phyloP scores from a whole-genome alignment of 2,797 vertebrate species.

The Crocodylus rhombifer region DNA sequence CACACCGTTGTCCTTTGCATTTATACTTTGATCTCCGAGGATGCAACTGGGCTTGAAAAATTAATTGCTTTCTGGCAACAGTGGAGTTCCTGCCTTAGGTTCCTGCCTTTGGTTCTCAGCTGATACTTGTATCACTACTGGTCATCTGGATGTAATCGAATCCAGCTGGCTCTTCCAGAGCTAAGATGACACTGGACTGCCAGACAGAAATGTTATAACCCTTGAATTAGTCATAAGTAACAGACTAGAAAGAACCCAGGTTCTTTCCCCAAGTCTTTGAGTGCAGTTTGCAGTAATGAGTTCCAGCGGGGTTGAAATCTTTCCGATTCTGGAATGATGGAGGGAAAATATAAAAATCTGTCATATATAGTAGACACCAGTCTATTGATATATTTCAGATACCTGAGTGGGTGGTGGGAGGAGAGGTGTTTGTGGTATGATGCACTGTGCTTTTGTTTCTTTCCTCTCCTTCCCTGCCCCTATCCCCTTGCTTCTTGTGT shows the following conservation, averaged over 20 bases:
- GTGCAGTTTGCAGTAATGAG: not conserved
- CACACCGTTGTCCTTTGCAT: not conserved
- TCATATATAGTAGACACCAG: not conserved
- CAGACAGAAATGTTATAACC: not conserved
- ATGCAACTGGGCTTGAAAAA: conserved; percentile 42
- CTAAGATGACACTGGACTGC: not conserved
- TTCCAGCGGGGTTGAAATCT: not conserved
- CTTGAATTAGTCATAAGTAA: not conserved
- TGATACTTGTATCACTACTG: not conserved
- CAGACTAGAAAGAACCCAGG: not conserved
- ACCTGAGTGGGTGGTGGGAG: not conserved
- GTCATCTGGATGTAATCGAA: not conserved
- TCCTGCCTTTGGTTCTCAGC: not conserved
- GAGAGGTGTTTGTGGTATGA: no score
- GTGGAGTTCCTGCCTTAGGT: not conserved
- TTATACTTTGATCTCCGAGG: not conserved
- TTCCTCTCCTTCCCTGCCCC: no score
- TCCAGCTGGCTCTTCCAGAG: not conserved
- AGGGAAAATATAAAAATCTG: not conserved
- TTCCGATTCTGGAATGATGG: not conserved
- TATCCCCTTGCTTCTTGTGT: not conserved
- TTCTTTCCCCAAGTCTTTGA: not conserved
- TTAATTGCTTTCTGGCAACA: not conserved
- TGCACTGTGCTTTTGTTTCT: no score
- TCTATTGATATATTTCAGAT: not conserved